Evolutionary conservation across 1,140 invertebrate species (phyloP).

Genomic region (Pectinophora gossypiella): DNA sequence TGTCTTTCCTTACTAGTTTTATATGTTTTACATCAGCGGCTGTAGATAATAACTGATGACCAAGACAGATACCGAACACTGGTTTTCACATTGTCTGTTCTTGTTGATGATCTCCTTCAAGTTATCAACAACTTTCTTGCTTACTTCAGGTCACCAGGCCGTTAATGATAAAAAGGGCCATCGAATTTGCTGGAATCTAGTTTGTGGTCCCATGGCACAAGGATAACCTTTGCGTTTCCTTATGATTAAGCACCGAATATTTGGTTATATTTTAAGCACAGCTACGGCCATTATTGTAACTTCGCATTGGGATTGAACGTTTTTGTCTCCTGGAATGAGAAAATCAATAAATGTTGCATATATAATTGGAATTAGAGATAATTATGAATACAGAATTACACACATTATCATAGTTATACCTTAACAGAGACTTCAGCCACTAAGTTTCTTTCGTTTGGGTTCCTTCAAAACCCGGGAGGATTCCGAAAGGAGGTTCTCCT

Average conservation of each 20-base stretch:
- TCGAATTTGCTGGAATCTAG: conserved; percentile 86
- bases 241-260: conserved; percentile 92
- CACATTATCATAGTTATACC: conserved; percentile 62
- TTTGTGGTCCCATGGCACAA: conserved; percentile 94
- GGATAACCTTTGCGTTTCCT: conserved; percentile 89
- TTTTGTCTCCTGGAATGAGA: conserved; percentile 77
- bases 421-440: conserved; percentile 93
- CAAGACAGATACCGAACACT: conserved; percentile 98
- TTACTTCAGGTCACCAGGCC: conserved; percentile 94
- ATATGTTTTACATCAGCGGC: conserved; percentile 90
- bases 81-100: conserved; percentile 79
- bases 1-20: conserved; percentile 97
- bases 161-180: conserved; percentile 97
- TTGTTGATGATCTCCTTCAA: conserved; percentile 79
- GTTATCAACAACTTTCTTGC: conserved; percentile 86
- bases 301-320: conserved; percentile 83
- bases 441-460: conserved; percentile 93
- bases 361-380: too few relatives aligned
- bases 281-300: conserved; percentile 90
- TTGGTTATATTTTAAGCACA: conserved; percentile 98
- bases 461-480: conserved; percentile 68
- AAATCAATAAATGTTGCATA: too few relatives aligned
- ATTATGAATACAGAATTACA: too few relatives aligned
- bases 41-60: conserved; percentile 94
- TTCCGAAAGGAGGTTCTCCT: conserved; percentile 57